Conservation (phyloP, 2,888 invertebrate genomes). For the Cremastobaeus sp. region DNA sequence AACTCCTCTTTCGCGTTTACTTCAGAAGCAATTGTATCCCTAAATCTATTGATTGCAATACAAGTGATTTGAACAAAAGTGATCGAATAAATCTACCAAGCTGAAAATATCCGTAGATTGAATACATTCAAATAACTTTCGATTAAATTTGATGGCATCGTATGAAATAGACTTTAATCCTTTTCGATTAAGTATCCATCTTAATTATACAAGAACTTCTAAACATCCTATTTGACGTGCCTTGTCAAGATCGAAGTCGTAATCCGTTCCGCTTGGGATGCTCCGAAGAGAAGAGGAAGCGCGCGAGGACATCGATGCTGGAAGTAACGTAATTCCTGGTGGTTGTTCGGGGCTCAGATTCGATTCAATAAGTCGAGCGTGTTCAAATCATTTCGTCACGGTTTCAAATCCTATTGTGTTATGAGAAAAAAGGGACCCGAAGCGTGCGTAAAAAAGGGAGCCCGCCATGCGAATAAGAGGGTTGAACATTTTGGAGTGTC, state of each 20-base stretch:
- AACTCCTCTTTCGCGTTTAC: too few relatives aligned
- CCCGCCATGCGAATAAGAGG: constrained; percentile 27
- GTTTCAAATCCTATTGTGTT: constrained; percentile 51
- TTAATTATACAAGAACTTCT: constrained; percentile 53
- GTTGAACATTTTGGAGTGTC: constrained; percentile 16
- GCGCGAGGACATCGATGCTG: constrained; percentile 52
- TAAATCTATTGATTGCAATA: constrained; percentile 3
- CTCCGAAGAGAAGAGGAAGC: constrained; percentile 50
- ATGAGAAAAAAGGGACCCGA: constrained; percentile 12
- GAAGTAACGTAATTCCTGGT: constrained; percentile 57
- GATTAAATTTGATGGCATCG: constrained; percentile 40
- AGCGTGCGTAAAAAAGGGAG: constrained; percentile 7
- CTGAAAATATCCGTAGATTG: constrained; percentile 20
- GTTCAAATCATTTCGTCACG: constrained; percentile 49
- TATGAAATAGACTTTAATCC: constrained; percentile 42
- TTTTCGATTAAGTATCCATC: constrained; percentile 45
- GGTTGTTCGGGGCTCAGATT: constrained; percentile 48
- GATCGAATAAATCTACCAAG: constrained; percentile 28
- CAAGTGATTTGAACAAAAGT: constrained; percentile 9
- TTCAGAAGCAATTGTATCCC: too few relatives aligned
- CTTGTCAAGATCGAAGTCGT: constrained; percentile 47
- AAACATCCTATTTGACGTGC: constrained; percentile 46
- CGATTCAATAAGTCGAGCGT: constrained; percentile 55
- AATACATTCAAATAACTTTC: constrained; percentile 36
- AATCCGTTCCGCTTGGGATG: constrained; percentile 49